These are phyloP conservation scores for Hepsetus odoe DNA, from an alignment of 2,113 vertebrate genomes.

Conservation along the genomic window DNA sequence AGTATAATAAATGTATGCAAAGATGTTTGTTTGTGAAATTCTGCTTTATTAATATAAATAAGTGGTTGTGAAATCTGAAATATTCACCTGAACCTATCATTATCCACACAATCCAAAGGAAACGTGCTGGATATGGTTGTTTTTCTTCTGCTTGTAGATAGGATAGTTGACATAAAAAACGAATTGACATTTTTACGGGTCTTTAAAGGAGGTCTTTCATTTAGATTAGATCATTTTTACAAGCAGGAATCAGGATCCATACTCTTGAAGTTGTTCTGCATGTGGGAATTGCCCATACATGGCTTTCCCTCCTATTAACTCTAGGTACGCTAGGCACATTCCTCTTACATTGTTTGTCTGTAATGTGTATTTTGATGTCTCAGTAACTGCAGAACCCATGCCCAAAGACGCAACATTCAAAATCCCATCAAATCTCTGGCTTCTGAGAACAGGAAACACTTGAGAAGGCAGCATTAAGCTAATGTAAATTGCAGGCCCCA, in stretches of 20 bases:
- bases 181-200: neutral
- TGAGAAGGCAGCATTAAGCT: conserved; percentile 17
- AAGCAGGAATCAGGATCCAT: neutral
- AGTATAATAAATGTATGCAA: conserved; percentile 23
- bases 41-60: neutral
- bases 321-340: neutral
- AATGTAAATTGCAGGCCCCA: conserved; percentile 16
- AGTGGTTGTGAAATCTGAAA: no score
- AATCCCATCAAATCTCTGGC: conserved; percentile 10
- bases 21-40: neutral
- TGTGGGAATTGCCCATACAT: neutral
- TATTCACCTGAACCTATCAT: no score
- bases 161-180: no score
- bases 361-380: neutral
- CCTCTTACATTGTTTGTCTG: neutral
- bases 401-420: neutral
- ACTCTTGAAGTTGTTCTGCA: neutral
- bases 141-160: no score
- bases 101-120: no score
- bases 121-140: no score
- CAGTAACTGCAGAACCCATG: neutral
- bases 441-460: conserved; percentile 44
- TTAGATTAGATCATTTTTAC: neutral
- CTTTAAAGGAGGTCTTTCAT: neutral
- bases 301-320: neutral